A percentile compares a stretch with the other conserved stretches of the same genome.
Evolutionary conservation across 2,888 invertebrate genomes (phyloP).

Genomic region (Drosophila mettleri): DNA sequence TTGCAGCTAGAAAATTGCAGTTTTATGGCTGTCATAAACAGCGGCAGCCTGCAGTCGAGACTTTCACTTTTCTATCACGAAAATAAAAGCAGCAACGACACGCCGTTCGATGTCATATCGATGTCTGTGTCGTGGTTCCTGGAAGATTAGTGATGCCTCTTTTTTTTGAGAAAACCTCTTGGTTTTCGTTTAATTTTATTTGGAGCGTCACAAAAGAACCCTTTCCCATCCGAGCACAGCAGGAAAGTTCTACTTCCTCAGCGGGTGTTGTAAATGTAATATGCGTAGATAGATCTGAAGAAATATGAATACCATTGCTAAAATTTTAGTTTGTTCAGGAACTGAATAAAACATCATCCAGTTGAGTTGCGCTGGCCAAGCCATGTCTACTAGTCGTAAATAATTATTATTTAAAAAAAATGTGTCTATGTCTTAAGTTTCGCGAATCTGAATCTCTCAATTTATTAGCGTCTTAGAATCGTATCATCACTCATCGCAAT

Average conservation of each 20-base stretch:
- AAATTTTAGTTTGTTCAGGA: neutral
- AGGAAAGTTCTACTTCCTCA: constrained; percentile 66
- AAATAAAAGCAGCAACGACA: constrained; percentile 3
- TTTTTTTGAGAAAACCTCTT: constrained; percentile 52
- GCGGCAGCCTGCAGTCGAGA: constrained; percentile 43
- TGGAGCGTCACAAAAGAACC: constrained; percentile 65
- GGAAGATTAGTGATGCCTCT: constrained; percentile 70
- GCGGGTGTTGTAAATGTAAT: constrained; percentile 48
- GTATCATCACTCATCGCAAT: neutral
- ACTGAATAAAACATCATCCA: neutral
- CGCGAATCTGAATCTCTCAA: neutral
- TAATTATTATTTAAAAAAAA: neutral
- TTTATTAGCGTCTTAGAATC: neutral
- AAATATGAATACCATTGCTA: neutral
- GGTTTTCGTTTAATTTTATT: constrained; percentile 60
- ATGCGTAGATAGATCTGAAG: constrained; percentile 25
- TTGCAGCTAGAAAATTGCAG: constrained; percentile 65
- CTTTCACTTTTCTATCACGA: constrained; percentile 68
- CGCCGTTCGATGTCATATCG: no score
- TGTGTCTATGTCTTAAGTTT: no score
- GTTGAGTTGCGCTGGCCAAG: no score
- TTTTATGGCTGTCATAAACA: constrained; percentile 78
- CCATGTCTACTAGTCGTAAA: no score
- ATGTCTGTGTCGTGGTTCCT: constrained; percentile 43
- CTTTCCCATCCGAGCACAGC: constrained; percentile 52